Conservation (phyloP, 2,797 vertebrate species). For the Catamblyrhynchus diadema region DNA sequence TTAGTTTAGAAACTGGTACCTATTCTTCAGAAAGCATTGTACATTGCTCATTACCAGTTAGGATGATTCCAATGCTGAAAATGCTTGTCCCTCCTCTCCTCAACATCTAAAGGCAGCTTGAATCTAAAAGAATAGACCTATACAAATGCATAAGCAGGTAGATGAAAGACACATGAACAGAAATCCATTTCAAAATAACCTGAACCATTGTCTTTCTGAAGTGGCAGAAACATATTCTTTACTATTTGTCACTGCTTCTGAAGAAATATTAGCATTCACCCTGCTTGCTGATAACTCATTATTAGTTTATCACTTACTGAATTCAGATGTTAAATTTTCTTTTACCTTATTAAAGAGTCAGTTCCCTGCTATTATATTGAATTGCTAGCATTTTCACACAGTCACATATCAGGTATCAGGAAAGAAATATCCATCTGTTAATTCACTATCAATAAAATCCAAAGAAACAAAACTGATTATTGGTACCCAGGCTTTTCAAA, state of each 20-base stretch:
- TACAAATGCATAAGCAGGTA: not conserved
- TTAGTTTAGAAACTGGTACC: not conserved
- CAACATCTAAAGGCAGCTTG: not conserved
- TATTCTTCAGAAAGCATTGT: not conserved
- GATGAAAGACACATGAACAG: not conserved
- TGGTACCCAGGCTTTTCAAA: conserved; percentile 1
- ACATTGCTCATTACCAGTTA: rapidly evolving
- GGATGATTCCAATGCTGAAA: not conserved
- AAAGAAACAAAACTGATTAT: not conserved
- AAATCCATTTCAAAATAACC: not conserved
- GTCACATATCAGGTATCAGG: not conserved
- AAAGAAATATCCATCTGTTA: not conserved
- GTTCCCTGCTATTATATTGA: not conserved
- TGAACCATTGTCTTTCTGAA: not conserved
- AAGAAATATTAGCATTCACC: not conserved
- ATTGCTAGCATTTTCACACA: not conserved
- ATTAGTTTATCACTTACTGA: not conserved
- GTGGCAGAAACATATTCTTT: not conserved
- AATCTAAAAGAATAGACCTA: not conserved
- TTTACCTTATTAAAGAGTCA: not conserved
- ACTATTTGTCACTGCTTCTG: not conserved
- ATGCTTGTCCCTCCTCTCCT: not conserved
- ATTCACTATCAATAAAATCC: not conserved
- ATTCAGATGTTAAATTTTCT: not conserved
- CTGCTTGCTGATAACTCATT: not conserved